phyloP scores from a whole-genome alignment of 2,888 invertebrate genomes.

The Eupithecia tripunctaria region DNA sequence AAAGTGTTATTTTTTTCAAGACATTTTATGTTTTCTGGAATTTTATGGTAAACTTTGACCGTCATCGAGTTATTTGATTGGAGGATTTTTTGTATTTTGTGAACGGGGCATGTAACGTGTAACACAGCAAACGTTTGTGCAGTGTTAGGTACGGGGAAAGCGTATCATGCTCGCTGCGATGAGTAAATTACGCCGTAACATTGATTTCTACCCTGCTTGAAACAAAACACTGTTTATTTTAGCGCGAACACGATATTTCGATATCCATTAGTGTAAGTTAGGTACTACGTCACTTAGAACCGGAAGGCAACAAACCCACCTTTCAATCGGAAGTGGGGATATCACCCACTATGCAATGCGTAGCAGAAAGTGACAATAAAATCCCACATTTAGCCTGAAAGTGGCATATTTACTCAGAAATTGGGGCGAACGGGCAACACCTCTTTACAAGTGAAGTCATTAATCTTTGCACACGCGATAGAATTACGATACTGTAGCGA shows the following conservation, averaged over 20 bases:
- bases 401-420: constrained; percentile 43
- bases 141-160: too few species aligned
- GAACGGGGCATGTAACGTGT: too few species aligned
- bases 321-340: constrained; percentile 2
- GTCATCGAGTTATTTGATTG: too few species aligned
- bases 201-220: background rate
- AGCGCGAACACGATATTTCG: constrained; percentile 3
- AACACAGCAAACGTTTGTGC: too few species aligned
- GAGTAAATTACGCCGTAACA: too few species aligned
- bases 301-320: constrained; percentile 13
- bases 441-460: constrained; percentile 52
- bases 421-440: constrained; percentile 47
- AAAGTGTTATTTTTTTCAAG: too few species aligned
- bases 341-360: background rate
- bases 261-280: background rate
- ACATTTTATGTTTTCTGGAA: too few species aligned
- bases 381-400: constrained; percentile 22
- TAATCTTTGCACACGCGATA: constrained; percentile 55
- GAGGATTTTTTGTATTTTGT: too few species aligned
- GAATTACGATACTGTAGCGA: constrained; percentile 49
- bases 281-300: background rate
- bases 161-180: too few species aligned
- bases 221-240: background rate
- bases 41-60: too few species aligned
- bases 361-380: constrained; percentile 16